These are phyloP conservation scores for Aproaerema taeniolella DNA, from an alignment of 2,888 invertebrate species.

Conservation along the genomic window DNA sequence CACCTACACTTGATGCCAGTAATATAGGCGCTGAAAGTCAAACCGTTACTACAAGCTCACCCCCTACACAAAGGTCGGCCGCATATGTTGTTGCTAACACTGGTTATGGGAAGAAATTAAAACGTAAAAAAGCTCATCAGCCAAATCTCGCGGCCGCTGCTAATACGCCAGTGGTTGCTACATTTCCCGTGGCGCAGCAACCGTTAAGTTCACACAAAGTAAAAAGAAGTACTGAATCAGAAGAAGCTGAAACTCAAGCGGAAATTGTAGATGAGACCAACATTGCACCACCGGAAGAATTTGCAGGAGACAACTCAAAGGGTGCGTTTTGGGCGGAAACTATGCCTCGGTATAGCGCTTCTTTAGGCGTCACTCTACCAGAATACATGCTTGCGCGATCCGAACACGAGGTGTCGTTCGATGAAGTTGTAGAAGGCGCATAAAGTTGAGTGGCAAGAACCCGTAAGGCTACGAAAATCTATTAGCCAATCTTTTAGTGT, in stretches of 20 bases:
- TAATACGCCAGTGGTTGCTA: constrained; percentile 35
- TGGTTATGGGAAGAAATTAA: constrained; percentile 57
- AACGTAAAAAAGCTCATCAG: constrained; percentile 58
- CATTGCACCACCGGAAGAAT: constrained; percentile 67
- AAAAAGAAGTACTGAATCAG: constrained; percentile 53
- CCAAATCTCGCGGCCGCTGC: constrained; percentile 34
- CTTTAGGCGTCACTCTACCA: constrained; percentile 80
- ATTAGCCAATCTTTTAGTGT: constrained; percentile 54
- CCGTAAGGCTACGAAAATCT: too few species aligned
- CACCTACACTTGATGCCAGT: constrained; percentile 45
- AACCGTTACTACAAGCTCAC: constrained; percentile 55
- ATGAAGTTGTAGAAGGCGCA: constrained; percentile 71
- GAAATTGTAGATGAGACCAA: constrained; percentile 52
- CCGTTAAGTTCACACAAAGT: constrained; percentile 31
- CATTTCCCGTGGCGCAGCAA: constrained; percentile 22
- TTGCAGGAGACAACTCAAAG: constrained; percentile 73
- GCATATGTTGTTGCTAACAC: constrained; percentile 55
- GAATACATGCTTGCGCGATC: constrained; percentile 83
- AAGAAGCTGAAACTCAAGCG: constrained; percentile 45
- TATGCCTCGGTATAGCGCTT: constrained; percentile 79
- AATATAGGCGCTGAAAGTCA: constrained; percentile 53
- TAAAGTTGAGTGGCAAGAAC: constrained; percentile 41
- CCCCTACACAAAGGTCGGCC: constrained; percentile 49
- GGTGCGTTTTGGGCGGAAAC: constrained; percentile 83
- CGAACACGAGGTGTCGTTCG: constrained; percentile 82